Conservation (phyloP, 2,113 vertebrate species). For the Sphyrna mokarran region DNA sequence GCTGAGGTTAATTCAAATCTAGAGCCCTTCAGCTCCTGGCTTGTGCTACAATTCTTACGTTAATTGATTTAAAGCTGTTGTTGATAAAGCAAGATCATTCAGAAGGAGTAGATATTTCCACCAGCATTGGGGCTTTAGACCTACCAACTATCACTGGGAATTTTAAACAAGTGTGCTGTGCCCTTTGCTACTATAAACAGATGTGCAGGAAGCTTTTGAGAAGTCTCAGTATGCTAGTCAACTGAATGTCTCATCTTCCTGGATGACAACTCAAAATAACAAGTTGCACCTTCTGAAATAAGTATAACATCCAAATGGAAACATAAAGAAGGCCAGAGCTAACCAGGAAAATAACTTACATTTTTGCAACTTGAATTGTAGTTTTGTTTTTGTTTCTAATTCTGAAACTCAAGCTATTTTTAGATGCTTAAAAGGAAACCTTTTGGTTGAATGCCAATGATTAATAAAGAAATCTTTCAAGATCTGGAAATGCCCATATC, state of each 20-base stretch:
- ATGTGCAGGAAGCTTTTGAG: not conserved
- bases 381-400: not conserved
- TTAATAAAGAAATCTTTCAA: not conserved
- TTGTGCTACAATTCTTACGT: not conserved
- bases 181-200: not conserved
- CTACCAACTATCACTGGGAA: too few species aligned
- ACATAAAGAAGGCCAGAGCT: not conserved
- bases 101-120: not conserved
- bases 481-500: not conserved
- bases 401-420: not conserved
- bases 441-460: not conserved
- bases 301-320: not conserved
- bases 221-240: not conserved
- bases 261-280: constrained; percentile 3
- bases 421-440: not conserved
- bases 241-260: not conserved
- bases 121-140: not conserved
- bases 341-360: not conserved
- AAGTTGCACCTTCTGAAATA: not conserved
- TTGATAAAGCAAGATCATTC: not conserved
- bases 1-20: not conserved
- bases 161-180: not conserved
- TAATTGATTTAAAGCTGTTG: not conserved
- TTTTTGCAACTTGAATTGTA: not conserved
- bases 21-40: not conserved